Percentiles rank a stretch among this genome's conserved stretches.
phyloP scores from a whole-genome alignment of 2,888 invertebrate species.

The Pegoplata infirma region DNA sequence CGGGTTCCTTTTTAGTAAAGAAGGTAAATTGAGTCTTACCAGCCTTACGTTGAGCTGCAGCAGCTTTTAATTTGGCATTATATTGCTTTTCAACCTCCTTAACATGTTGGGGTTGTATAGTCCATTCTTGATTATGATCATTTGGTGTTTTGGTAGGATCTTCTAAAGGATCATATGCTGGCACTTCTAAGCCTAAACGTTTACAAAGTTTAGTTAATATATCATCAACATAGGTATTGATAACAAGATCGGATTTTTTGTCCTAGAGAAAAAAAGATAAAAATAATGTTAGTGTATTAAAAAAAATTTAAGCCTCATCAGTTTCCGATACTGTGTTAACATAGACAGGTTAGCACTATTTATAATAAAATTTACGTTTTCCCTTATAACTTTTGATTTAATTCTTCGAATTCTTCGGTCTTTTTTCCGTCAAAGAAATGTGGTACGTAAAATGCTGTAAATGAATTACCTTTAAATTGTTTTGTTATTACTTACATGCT shows the following conservation, averaged over 20 bases:
- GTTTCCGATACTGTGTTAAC: too few relatives aligned
- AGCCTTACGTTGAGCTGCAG: slow-evolving; percentile 66
- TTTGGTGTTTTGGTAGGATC: slow-evolving; percentile 83
- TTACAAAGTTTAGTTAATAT: slow-evolving; percentile 87
- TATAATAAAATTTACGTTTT: too few relatives aligned
- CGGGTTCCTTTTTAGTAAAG: slow-evolving; percentile 39
- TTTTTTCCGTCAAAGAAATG: too few relatives aligned
- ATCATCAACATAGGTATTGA: slow-evolving; percentile 93
- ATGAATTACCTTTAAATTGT: too few relatives aligned
- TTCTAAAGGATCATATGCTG: slow-evolving; percentile 82
- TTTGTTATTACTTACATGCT: slow-evolving; percentile 91
- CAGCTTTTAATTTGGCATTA: slow-evolving; percentile 74
- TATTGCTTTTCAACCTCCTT: slow-evolving; percentile 82
- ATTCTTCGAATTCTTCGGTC: too few relatives aligned
- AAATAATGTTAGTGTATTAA: background rate
- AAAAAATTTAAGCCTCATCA: too few relatives aligned
- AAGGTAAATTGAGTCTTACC: slow-evolving; percentile 54
- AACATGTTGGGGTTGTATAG: slow-evolving; percentile 82
- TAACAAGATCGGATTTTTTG: slow-evolving; percentile 92
- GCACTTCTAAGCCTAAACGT: slow-evolving; percentile 85
- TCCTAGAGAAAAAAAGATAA: slow-evolving; percentile 81
- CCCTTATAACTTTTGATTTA: too few relatives aligned
- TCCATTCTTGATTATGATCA: slow-evolving; percentile 82
- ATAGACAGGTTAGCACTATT: too few relatives aligned
- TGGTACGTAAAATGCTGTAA: too few relatives aligned